Conservation (phyloP, 2,888 invertebrate genomes). For the Leptinotarsa rubiginosa region DNA sequence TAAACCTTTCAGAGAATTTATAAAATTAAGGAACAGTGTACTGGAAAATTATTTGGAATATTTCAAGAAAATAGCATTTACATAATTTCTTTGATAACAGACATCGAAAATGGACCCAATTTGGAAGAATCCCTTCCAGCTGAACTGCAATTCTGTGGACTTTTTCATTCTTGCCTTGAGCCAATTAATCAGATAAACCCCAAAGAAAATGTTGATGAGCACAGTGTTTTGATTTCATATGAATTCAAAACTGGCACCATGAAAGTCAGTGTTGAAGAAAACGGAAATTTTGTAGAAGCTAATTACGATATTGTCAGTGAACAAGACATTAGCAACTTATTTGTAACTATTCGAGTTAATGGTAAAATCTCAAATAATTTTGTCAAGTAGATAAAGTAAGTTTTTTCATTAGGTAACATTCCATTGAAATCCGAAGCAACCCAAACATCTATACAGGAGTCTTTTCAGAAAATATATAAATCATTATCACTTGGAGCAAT, state of each 20-base stretch:
- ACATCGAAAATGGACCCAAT: slow-evolving; percentile 70
- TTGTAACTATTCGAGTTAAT: slow-evolving; percentile 79
- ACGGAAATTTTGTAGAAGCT: slow-evolving; percentile 21
- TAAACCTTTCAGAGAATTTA: slow-evolving; percentile 73
- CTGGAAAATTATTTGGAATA: slow-evolving; percentile 81
- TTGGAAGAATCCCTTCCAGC: slow-evolving; percentile 78
- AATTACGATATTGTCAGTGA: slow-evolving; percentile 68
- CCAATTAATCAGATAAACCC: not conserved
- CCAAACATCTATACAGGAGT: slow-evolving; percentile 71
- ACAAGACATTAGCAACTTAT: slow-evolving; percentile 72
- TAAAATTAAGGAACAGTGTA: slow-evolving; percentile 72
- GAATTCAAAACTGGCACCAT: slow-evolving; percentile 8
- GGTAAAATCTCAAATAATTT: slow-evolving; percentile 72
- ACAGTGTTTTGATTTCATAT: not conserved
- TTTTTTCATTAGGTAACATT: slow-evolving; percentile 67
- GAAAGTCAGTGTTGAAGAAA: slow-evolving; percentile 15
- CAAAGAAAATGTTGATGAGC: too few relatives aligned
- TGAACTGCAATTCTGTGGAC: slow-evolving; percentile 82
- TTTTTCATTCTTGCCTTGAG: slow-evolving; percentile 71
- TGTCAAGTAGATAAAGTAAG: slow-evolving; percentile 63
- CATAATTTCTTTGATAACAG: slow-evolving; percentile 77
- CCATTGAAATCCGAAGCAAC: slow-evolving; percentile 75
- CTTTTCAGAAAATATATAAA: slow-evolving; percentile 75
- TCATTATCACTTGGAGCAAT: slow-evolving; percentile 62
- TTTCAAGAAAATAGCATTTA: slow-evolving; percentile 79